Percentiles rank a stretch among this genome's conserved stretches.
These are phyloP conservation scores for Pomacea maculata DNA, from an alignment of 1,140 invertebrate species.

Conservation along the genomic window DNA sequence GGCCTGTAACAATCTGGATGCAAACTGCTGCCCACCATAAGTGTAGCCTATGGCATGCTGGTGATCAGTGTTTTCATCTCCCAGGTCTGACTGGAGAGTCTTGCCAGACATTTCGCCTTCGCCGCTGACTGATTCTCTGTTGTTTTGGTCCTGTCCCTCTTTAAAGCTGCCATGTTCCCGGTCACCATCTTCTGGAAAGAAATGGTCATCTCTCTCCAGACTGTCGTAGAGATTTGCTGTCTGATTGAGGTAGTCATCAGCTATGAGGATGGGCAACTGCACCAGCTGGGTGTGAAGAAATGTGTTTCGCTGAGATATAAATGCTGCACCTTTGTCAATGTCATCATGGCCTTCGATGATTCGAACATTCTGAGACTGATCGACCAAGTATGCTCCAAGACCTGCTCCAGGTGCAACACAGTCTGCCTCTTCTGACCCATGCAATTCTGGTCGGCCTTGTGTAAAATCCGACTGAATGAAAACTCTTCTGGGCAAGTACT, in stretches of 20 bases:
- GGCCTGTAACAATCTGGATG: background rate
- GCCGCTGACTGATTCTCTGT: conserved; percentile 15
- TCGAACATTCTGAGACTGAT: conserved; percentile 29
- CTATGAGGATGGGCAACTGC: conserved; percentile 15
- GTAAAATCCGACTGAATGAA: conserved; percentile 18
- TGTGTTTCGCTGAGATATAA: conserved; percentile 9
- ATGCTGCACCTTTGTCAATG: conserved; percentile 17
- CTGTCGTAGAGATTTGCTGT: conserved; percentile 36
- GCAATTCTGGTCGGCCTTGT: conserved; percentile 20
- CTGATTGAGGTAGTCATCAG: conserved; percentile 14
- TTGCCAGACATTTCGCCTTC: background rate
- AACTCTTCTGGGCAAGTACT: background rate
- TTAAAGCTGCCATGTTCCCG: background rate
- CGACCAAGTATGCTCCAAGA: background rate
- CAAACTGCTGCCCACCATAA: background rate
- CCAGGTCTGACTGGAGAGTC: background rate
- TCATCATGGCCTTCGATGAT: conserved; percentile 42
- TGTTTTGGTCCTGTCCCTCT: background rate
- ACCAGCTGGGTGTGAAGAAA: conserved; percentile 31
- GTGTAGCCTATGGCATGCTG: background rate
- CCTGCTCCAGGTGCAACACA: background rate
- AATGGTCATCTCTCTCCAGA: conserved; percentile 32
- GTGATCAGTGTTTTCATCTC: background rate
- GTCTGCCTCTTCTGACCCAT: conserved; percentile 24
- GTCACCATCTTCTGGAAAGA: conserved; percentile 7